These are phyloP conservation scores for Dasyurus viverrinus DNA, from an alignment of 2,113 vertebrate genomes.

Conservation along the genomic window DNA sequence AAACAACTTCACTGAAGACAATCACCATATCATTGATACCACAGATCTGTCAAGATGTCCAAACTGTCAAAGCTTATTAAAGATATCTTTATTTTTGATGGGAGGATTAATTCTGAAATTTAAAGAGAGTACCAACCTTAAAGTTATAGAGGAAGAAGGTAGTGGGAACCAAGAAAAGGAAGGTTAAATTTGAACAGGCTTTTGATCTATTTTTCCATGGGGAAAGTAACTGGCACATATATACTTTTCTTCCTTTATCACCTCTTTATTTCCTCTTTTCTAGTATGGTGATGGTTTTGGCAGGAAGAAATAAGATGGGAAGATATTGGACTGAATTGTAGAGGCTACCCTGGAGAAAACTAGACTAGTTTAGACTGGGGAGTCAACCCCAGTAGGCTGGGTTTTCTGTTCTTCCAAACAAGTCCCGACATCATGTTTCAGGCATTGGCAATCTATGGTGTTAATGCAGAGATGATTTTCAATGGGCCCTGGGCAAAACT, in stretches of 20 bases:
- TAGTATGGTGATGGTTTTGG: conserved; percentile 17
- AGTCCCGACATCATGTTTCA: not conserved
- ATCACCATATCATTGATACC: not conserved
- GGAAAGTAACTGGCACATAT: not conserved
- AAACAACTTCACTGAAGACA: not conserved
- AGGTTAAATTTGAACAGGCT: not conserved
- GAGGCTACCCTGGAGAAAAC: not conserved
- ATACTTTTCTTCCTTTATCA: not conserved
- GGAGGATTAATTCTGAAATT: not conserved
- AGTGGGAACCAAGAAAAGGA: not conserved
- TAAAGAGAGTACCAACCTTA: not conserved
- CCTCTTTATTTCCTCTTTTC: not conserved
- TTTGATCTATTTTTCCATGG: not conserved
- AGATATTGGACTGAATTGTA: not conserved
- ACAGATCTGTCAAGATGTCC: not conserved
- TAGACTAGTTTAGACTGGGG: conserved; percentile 25
- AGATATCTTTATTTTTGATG: not conserved
- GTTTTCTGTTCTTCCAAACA: conserved; percentile 26
- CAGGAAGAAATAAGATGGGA: conserved; percentile 12
- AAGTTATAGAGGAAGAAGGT: not conserved
- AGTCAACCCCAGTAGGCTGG: not conserved
- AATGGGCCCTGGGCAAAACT: not conserved
- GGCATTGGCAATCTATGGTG: not conserved
- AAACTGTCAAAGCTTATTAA: not conserved
- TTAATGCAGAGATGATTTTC: not conserved